Conservation (phyloP, 2,888 invertebrate species). For the Tenthredo scrophulariae region DNA sequence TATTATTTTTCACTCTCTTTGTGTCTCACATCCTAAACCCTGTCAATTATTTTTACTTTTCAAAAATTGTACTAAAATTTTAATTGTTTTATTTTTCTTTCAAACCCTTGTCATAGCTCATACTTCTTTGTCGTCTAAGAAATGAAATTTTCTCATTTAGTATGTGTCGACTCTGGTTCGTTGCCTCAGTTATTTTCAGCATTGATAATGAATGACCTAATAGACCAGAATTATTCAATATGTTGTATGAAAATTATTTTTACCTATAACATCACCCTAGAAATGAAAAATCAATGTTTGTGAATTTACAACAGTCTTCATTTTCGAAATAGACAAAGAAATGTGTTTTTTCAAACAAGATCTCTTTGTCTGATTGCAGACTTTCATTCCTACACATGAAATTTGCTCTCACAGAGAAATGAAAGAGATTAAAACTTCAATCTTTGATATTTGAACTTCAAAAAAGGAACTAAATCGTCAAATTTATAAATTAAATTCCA, state of each 20-base stretch:
- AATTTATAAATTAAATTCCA: background rate
- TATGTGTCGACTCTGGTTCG: background rate
- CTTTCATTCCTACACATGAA: background rate
- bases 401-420: background rate
- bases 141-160: background rate
- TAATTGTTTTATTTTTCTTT: background rate
- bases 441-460: background rate
- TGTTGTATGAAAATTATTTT: background rate
- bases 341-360: background rate
- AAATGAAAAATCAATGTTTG: background rate
- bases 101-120: background rate
- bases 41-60: background rate
- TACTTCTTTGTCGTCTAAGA: background rate
- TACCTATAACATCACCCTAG: background rate
- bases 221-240: background rate
- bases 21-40: background rate
- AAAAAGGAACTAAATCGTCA: background rate
- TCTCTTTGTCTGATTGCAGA: slow-evolving; percentile 10
- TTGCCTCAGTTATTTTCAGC: background rate
- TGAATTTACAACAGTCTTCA: background rate
- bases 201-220: background rate
- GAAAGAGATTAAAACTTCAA: background rate
- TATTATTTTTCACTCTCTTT: background rate
- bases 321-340: background rate
- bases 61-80: background rate